Percentiles rank a stretch among this genome's conserved stretches.
phyloP scores from a whole-genome alignment of 1,140 invertebrate genomes.

The Tetramorium simillimum region DNA sequence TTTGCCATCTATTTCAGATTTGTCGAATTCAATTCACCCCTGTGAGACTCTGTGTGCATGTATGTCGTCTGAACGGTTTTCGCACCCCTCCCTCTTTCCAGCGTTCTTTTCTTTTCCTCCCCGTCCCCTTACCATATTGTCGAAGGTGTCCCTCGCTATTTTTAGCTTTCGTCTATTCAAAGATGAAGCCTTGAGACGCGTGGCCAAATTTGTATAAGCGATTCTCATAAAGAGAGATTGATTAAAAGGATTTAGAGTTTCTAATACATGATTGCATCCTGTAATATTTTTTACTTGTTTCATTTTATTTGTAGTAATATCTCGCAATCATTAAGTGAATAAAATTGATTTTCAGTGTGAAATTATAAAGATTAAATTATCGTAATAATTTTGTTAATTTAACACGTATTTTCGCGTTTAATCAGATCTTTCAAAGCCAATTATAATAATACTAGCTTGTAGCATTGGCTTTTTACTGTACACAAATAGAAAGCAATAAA shows the following conservation, averaged over 20 bases:
- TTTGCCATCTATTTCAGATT: slow-evolving; percentile 63
- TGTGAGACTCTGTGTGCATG: not conserved
- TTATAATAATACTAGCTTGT: not conserved
- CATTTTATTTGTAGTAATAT: not conserved
- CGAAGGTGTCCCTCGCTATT: not conserved
- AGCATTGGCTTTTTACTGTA: not conserved
- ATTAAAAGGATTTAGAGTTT: not conserved
- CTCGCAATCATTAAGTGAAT: not conserved
- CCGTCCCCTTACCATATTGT: not conserved
- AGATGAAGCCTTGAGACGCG: not conserved
- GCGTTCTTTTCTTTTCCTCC: slow-evolving; percentile 2
- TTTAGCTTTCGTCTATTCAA: not conserved
- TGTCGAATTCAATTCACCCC: slow-evolving; percentile 64
- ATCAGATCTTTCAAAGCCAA: not conserved
- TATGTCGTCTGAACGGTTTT: not conserved
- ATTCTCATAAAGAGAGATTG: slow-evolving; percentile 12
- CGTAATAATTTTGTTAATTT: not conserved
- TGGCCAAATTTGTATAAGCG: not conserved
- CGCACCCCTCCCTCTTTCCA: slow-evolving; percentile 1
- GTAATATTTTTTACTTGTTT: not conserved
- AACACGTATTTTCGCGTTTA: slow-evolving; percentile 12
- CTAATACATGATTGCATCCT: not conserved
- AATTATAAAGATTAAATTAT: slow-evolving; percentile 6
- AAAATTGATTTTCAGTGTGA: not conserved
- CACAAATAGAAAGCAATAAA: slow-evolving; percentile 24